Evolutionary conservation across 2,113 vertebrate genomes (phyloP).

Genomic region (Dendropsophus ebraccatus): DNA sequence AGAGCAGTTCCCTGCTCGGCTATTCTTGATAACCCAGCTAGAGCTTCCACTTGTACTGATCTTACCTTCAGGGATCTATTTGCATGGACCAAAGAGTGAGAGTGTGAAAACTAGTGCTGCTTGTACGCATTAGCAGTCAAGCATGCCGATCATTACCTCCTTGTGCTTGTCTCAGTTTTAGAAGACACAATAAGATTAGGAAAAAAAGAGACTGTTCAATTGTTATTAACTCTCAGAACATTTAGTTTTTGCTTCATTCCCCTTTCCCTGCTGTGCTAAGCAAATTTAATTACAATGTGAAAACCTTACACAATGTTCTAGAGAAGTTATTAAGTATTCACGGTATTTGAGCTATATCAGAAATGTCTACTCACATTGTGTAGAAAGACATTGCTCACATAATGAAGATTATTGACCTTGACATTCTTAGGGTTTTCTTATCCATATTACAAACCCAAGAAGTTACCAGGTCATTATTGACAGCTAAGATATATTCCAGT

Average conservation of each 20-base stretch:
- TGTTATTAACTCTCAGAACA: constrained; percentile 45
- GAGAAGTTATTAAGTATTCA: constrained; percentile 35
- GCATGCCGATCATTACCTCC: constrained; percentile 30
- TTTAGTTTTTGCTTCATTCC: constrained; percentile 22
- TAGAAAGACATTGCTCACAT: constrained; percentile 1
- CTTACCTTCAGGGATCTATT: background rate
- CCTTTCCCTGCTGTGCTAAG: constrained; percentile 26
- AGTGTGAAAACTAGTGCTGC: background rate
- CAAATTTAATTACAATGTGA: constrained; percentile 46
- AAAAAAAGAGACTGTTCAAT: constrained; percentile 12
- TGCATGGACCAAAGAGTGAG: too few relatives aligned
- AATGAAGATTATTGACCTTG: constrained; percentile 33
- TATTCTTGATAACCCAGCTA: background rate
- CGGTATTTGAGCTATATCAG: constrained; percentile 3
- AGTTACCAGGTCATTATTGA: background rate
- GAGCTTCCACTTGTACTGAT: background rate
- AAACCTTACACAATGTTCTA: constrained; percentile 40
- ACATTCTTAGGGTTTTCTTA: background rate
- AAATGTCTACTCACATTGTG: background rate
- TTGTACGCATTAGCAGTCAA: background rate
- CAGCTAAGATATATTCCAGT: background rate
- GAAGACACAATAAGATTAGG: constrained; percentile 22
- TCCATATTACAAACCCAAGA: background rate
- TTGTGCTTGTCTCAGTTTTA: background rate
- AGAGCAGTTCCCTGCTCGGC: background rate